These are phyloP conservation scores for Penelope pileata DNA, from an alignment of 2,113 vertebrate genomes.

Conservation along the genomic window DNA sequence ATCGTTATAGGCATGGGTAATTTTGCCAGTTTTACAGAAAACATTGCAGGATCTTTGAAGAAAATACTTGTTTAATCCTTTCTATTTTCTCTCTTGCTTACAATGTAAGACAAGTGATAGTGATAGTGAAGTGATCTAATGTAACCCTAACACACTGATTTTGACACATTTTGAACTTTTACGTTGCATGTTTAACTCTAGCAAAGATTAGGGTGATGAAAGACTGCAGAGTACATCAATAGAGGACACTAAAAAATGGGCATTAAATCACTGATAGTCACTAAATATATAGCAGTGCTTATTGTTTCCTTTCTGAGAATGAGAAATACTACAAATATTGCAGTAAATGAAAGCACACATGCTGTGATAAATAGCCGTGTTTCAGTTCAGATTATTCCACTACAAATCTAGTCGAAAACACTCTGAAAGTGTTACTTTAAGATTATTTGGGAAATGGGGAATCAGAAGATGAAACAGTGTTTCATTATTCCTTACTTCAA, in stretches of 20 bases:
- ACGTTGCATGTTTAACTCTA: slow-evolving; percentile 10
- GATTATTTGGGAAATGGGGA: background rate
- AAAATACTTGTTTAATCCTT: slow-evolving; percentile 68
- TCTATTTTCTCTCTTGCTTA: slow-evolving; percentile 38
- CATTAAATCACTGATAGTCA: background rate
- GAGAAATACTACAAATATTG: background rate
- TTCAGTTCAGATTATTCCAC: background rate
- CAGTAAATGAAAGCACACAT: background rate
- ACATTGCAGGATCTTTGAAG: slow-evolving; percentile 39
- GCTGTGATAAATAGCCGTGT: slow-evolving; percentile 19
- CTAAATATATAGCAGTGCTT: background rate
- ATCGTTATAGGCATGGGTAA: slow-evolving; percentile 45
- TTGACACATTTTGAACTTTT: background rate
- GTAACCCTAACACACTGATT: background rate
- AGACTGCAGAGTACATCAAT: background rate
- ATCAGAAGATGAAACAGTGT: background rate
- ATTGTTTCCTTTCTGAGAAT: background rate
- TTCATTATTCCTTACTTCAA: background rate
- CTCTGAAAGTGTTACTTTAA: background rate
- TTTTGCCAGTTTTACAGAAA: slow-evolving; percentile 64
- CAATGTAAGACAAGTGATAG: slow-evolving; percentile 1
- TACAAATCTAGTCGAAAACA: background rate
- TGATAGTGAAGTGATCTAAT: slow-evolving; percentile 4
- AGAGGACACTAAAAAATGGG: background rate
- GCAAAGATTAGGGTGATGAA: background rate